Evolutionary conservation across 2,888 invertebrate genomes (phyloP), one percentile per base, ranked within the genome.

Genomic region (Tortricodes alternella): DNA sequence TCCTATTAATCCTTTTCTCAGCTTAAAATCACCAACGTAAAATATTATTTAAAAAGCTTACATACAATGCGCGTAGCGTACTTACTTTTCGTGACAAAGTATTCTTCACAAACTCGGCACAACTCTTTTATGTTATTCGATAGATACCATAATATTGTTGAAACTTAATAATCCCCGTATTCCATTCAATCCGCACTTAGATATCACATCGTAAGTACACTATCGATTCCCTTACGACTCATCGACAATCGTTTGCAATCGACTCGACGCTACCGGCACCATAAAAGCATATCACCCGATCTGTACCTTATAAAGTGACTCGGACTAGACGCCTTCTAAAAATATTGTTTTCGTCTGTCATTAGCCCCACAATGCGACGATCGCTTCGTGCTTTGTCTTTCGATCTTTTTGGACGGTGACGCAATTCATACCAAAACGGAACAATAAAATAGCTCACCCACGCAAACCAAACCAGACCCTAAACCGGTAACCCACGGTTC

Each of bases 331-430:
- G 59, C 66, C 68, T 67, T 86, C 85, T 83, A 88, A 88, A 89
- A 86, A 89, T 88, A 86, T 82, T 86, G 79, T 85, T 88, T 89
- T 83, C 78, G 83, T 83, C 85, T 87, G 86, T 88, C 84, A 86
- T 85, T 85, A 85, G 77, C 73, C 65, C 75, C 67, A 83, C 84
- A 80, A 85, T 82, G 74, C 81, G 78, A 77, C 74, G 80, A 83
- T 83, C 85, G 80, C 68, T 73, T 73, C 80, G 74, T 78, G 86
- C 86, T 88, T 89, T 89, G 89, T 90, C 89, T 89, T 55, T 55
- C 55, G 41, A 55, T 55, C 48, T 55, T 88, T 89, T 89, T 85
- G 77, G 83, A 76, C 80, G 87, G 80, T 90, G 90, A 90, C 90
- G 90, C 85, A 90, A 90, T 83, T 80, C 84, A 78, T 78, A 75